Evolutionary conservation across 2,888 invertebrate species (phyloP).

Genomic region (Chrysopilus asiliformis): DNA sequence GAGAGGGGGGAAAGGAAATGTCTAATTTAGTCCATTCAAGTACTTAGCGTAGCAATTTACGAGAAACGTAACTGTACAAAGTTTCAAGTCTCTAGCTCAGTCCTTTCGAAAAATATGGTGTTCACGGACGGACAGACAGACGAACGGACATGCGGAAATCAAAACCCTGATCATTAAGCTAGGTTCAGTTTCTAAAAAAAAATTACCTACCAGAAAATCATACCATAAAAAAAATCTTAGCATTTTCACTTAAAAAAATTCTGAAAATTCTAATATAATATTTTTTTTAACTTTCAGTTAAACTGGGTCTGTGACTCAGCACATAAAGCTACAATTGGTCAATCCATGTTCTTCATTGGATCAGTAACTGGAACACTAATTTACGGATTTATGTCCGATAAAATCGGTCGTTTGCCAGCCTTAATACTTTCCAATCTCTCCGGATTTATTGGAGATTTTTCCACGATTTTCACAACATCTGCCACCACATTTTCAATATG

Average conservation of each 20-base stretch:
- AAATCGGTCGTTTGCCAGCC: conserved; percentile 42
- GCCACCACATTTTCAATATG: conserved; percentile 39
- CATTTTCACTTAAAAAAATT: conserved; percentile 1
- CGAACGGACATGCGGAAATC: no score
- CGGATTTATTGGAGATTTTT: conserved; percentile 42
- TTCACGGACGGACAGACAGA: no score
- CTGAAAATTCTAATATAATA: background rate
- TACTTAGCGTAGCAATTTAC: no score
- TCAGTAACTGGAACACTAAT: conserved; percentile 44
- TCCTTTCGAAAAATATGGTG: no score
- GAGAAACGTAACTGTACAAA: no score
- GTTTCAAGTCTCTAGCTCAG: no score
- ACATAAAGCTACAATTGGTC: conserved; percentile 45
- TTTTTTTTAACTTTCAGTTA: conserved; percentile 21
- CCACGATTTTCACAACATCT: conserved; percentile 39
- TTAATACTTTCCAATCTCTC: conserved; percentile 42
- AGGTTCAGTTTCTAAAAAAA: background rate
- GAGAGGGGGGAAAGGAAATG: no score
- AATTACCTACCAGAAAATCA: background rate
- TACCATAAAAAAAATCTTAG: background rate
- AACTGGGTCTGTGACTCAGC: conserved; percentile 49
- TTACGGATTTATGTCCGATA: conserved; percentile 45
- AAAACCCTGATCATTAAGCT: no score
- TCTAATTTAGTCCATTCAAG: no score
- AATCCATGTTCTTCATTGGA: conserved; percentile 47